Evolutionary conservation across 2,888 invertebrate genomes (phyloP).

Genomic region (Litoditis marina): DNA sequence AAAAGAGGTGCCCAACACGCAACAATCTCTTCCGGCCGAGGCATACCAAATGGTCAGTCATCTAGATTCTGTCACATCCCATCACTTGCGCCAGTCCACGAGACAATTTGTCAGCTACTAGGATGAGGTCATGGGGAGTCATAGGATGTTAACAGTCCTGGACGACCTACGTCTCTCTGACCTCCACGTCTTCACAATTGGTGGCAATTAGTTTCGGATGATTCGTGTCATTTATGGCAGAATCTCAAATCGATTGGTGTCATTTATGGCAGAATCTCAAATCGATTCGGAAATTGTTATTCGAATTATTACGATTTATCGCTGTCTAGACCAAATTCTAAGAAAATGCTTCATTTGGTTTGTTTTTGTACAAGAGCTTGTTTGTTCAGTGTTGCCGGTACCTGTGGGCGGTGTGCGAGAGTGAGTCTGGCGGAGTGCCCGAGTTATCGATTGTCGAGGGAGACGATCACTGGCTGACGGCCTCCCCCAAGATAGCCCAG

Average conservation of each 20-base stretch:
- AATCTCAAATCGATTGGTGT: too few species aligned
- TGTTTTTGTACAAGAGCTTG: too few species aligned
- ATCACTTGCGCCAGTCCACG: too few species aligned
- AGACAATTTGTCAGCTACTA: too few species aligned
- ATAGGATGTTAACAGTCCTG: too few species aligned
- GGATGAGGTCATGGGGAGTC: too few species aligned
- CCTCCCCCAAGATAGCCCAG: conserved; percentile 22
- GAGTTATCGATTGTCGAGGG: conserved; percentile 30
- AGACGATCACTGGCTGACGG: conserved; percentile 33
- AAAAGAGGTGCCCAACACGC: neutral
- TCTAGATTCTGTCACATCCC: neutral
- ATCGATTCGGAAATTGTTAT: too few species aligned
- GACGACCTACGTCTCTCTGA: too few species aligned
- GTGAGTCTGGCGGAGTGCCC: conserved; percentile 13
- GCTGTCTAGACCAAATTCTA: neutral
- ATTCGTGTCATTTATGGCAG: too few species aligned
- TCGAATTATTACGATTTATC: neutral
- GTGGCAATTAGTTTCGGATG: too few species aligned
- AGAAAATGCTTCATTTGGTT: neutral
- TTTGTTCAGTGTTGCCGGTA: conserved; percentile 30
- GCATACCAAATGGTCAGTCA: conserved; percentile 29
- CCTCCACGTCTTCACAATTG: too few species aligned
- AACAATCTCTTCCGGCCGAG: neutral
- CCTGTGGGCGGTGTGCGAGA: conserved; percentile 27
- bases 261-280: too few species aligned